Base-by-base conservation (phyloP, 2,113 vertebrate species). In the Xiphophorus maculatus region DNA sequence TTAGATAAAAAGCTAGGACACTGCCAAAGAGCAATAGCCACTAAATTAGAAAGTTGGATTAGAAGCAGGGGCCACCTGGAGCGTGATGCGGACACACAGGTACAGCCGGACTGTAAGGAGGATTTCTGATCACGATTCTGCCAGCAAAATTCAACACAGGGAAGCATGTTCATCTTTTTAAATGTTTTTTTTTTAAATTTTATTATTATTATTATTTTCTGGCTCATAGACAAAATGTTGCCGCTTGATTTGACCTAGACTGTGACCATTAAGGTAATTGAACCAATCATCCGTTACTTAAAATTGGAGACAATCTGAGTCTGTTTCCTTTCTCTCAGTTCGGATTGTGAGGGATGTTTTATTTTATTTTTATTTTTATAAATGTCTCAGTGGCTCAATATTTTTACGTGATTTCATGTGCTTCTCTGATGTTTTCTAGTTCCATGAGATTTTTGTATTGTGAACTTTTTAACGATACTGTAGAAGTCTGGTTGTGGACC, bases 21-120 rank as follows among this genome's bases (percentile, higher is more conserved):
- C 85, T 84, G 88, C 88, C 90, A 92, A 92, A 92, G 90, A 92
- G 85, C 82, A 86, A 85, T 69, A 84, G 80, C 74, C 76, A 83
- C 82, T 73, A 60, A 84, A 84, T 84, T 77, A 42, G 66, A 10
- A 69, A 60, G 77, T 44, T 25, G 9, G 65, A 83, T 27, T 60
- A 63, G 37, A 69, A 71, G 33, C 63, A 66, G 69, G 79, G 60
- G 73, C 12, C 14, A 80, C 73, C 85, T 77, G 80, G 19, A 80
- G 66, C 71, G 48, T 64, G 75, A 80, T 58, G 51, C 66, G 30
- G 44, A 61, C 22, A 9, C 62, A 19, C 42, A 73, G 4, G 25
- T 40, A 71, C 54, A 12, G 32, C 70, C 71, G 65, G 74, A 61
- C 61, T 84, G 77, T 76, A 77, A 27, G 35, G 28, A 66, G 33